A percentile compares a stretch with the other conserved stretches of the same genome.
Conservation (phyloP, 2,797 vertebrate genomes). For the Cichlasoma orientale region DNA sequence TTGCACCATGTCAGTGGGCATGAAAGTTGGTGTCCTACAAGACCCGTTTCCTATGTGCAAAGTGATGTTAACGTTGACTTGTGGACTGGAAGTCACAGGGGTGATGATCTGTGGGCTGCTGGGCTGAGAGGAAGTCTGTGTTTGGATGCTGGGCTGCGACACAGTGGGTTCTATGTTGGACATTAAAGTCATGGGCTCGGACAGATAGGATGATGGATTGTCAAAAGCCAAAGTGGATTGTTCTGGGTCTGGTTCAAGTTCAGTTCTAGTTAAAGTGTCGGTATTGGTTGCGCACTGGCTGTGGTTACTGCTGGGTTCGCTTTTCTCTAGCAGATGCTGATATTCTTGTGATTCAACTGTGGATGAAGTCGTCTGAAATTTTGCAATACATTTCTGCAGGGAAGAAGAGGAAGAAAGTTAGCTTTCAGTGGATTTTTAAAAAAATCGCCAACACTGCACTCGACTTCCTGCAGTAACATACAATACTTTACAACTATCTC, state of each 20-base stretch:
- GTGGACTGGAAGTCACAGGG: conserved; percentile 60
- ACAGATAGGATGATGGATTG: conserved; percentile 32
- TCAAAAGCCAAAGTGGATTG: conserved; percentile 28
- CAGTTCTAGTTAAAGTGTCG: conserved; percentile 29
- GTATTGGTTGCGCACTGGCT: conserved; percentile 33
- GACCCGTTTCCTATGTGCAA: conserved; percentile 66
- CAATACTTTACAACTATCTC: not conserved
- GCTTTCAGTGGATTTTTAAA: not conserved
- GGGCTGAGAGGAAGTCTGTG: conserved; percentile 58
- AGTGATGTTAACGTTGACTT: conserved; percentile 76
- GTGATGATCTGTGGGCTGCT: conserved; percentile 56
- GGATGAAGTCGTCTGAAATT: conserved; percentile 28
- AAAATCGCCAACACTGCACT: not conserved
- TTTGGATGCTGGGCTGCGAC: conserved; percentile 15
- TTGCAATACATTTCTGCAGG: conserved; percentile 28
- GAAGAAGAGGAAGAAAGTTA: conserved; percentile 2
- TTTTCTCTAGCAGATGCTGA: conserved; percentile 52
- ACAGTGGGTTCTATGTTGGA: conserved; percentile 33
- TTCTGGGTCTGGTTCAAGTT: not conserved
- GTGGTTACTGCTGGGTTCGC: conserved; percentile 24
- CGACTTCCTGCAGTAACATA: not conserved
- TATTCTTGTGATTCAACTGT: conserved; percentile 42
- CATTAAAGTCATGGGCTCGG: conserved; percentile 52
- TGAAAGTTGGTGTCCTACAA: conserved; percentile 42
- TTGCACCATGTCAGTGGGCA: conserved; percentile 31